Percentiles rank a stretch among this genome's conserved stretches.
These are phyloP conservation scores for Elegia similella DNA, from an alignment of 2,888 invertebrate genomes.

Conservation along the genomic window DNA sequence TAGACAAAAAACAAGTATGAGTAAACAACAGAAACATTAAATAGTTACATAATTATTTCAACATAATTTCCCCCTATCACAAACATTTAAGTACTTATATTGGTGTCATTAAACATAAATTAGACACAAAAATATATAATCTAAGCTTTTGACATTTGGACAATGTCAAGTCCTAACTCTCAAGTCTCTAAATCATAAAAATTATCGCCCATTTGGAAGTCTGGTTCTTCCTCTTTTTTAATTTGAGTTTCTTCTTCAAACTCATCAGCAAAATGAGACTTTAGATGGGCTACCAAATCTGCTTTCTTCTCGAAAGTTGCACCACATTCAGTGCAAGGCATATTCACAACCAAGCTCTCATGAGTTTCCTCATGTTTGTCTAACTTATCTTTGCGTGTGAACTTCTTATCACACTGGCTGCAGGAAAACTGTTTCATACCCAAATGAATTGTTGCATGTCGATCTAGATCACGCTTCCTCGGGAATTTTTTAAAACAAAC, in stretches of 20 bases:
- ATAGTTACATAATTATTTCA: background rate
- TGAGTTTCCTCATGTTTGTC: conserved; percentile 85
- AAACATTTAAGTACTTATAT: conserved; percentile 13
- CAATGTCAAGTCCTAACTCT: conserved; percentile 36
- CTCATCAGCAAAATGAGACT: conserved; percentile 78
- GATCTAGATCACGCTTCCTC: conserved; percentile 85
- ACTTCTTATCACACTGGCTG: conserved; percentile 84
- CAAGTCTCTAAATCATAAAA: conserved; percentile 71
- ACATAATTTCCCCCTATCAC: background rate
- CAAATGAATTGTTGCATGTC: conserved; percentile 85
- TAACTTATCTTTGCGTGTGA: conserved; percentile 86
- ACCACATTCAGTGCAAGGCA: conserved; percentile 84
- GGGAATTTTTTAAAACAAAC: conserved; percentile 86
- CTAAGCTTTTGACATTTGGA: conserved; percentile 27
- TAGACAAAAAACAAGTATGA: background rate
- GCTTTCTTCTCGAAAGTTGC: conserved; percentile 82
- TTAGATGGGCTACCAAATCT: conserved; percentile 81
- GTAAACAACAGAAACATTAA: background rate
- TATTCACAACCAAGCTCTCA: conserved; percentile 81
- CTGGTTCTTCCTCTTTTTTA: conserved; percentile 64
- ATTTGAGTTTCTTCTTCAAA: conserved; percentile 67
- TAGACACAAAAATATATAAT: conserved; percentile 7
- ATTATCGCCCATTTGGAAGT: conserved; percentile 60
- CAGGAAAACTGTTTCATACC: conserved; percentile 86
- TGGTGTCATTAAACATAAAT: background rate